Base-by-base conservation (phyloP, 2,797 vertebrate genomes). In the Poecilia velifera region DNA sequence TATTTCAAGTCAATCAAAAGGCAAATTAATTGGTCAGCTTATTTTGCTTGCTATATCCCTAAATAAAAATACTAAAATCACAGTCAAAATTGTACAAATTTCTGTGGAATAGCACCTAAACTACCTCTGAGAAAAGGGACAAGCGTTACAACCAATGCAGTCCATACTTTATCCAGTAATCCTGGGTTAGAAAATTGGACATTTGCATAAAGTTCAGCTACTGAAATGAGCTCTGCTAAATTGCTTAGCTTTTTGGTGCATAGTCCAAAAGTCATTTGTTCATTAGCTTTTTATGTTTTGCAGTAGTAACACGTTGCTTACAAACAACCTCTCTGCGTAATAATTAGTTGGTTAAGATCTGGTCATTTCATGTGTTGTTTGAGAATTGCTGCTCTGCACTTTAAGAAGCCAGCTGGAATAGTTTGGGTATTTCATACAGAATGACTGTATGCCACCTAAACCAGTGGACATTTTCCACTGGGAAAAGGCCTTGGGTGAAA, bases 221-320 rank as follows among this genome's bases (percentile, higher is more conserved):
- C 13, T 72, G 68, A 12, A 28, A 13, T 14, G 5, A 45, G 43
- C 18, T 45, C 22, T 28, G n/a, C 25, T 28, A 45, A 71, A 70
- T 70, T 71, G 22, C 10, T 71, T 71, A 43, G 25, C 6, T 72
- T 45, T n/a, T n/a, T 72, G 68, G 28, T 72, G 68, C 43, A 72
- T 72, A 72, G 68, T 72, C 41, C 68, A 72, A 72, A 45, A 36
- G 39, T 71, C 0, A 14, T 71, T 71, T 45, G 12, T 71, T 71
- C 13, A 28, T 43, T 71, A 16, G 8, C 28, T 31, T 31, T 59
- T 14, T 59, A 28, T 59, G 53, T 7, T 34, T 43, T n/a, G 10
- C 22, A 31, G 22, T 41, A 18, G 1, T 3, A 43, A 43, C 39
- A 2, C 4, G 1, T 70, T 39, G 1, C 22, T 66, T 36, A 39